A percentile compares a stretch with the other conserved stretches of the same genome.
phyloP scores from a whole-genome alignment of 2,797 vertebrate species.

The Danio albolineatus region DNA sequence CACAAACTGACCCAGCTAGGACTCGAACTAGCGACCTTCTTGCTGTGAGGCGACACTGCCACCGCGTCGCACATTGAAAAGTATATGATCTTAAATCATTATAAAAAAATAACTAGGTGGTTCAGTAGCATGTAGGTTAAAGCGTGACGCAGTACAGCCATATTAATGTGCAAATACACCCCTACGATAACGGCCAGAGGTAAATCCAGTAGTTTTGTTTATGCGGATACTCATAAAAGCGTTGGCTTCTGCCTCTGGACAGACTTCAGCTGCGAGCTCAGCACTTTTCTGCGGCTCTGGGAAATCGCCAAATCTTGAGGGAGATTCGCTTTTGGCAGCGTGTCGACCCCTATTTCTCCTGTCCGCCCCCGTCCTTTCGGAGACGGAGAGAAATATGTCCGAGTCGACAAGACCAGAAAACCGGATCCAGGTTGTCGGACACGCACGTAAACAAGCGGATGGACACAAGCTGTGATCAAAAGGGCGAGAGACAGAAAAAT shows the following conservation, averaged over 20 bases:
- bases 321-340: neutral
- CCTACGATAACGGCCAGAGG: neutral
- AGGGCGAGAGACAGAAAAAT: too few relatives aligned
- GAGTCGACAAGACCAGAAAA: neutral
- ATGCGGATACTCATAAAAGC: too few relatives aligned
- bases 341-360: neutral
- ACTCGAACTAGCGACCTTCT: too few relatives aligned
- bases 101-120: too few relatives aligned
- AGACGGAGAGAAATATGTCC: neutral
- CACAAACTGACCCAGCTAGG: too few relatives aligned
- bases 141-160: neutral
- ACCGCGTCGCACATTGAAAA: too few relatives aligned
- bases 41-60: too few relatives aligned
- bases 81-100: too few relatives aligned
- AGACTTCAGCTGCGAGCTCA: conserved; percentile 14
- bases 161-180: neutral
- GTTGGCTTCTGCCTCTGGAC: neutral
- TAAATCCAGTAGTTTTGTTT: neutral
- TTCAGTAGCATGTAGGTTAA: neutral
- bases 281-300: neutral
- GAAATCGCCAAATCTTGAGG: neutral
- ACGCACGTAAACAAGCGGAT: neutral
- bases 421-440: neutral
- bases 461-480: conserved; percentile 3
- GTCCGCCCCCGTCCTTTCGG: neutral